Conservation (phyloP, 2,797 vertebrate genomes). For the Acomys russatus region DNA sequence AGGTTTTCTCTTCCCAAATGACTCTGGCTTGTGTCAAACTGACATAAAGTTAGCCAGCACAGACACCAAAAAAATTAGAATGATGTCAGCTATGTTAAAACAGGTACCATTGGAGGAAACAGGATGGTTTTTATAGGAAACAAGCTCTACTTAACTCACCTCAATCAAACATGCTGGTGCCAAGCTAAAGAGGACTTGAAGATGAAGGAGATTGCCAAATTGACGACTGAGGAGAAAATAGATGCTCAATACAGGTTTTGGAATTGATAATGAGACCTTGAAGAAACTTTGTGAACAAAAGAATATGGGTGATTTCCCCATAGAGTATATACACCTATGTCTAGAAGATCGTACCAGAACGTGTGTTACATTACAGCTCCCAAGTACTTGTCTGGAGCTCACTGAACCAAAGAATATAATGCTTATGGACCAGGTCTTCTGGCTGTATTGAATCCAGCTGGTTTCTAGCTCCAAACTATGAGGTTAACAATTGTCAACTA, state of each 20-base stretch:
- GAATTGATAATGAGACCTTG: not conserved
- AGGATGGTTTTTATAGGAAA: not conserved
- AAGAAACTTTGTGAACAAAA: not conserved
- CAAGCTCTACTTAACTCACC: not conserved
- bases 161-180: not conserved
- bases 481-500: conserved; percentile 1
- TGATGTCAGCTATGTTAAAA: not conserved
- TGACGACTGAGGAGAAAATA: not conserved
- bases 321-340: not conserved
- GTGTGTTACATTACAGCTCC: rapidly evolving
- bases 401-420: not conserved
- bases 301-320: not conserved
- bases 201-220: not conserved
- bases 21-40: too few species aligned
- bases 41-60: not conserved
- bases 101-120: not conserved
- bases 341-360: not conserved
- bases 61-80: not conserved
- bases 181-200: not conserved
- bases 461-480: conserved; percentile 24
- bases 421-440: not conserved
- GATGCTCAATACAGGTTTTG: not conserved
- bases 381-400: not conserved
- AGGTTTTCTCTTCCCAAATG: not conserved
- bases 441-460: not conserved